phyloP scores from a whole-genome alignment of 2,113 vertebrate genomes.

The Gorsachius goisagi region DNA sequence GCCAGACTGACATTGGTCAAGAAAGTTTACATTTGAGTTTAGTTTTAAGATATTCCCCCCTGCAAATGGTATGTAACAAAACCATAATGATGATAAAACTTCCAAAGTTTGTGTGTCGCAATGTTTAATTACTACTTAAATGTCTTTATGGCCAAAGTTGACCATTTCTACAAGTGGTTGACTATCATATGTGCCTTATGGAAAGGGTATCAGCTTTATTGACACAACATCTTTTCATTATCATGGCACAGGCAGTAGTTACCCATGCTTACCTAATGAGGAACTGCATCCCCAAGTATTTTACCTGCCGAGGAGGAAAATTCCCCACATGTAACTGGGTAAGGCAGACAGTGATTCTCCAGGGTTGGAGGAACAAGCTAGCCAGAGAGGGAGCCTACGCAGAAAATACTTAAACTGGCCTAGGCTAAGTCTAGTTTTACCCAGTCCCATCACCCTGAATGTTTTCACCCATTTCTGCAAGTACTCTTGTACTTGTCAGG shows the following conservation, averaged over 20 bases:
- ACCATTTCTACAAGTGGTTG: not conserved
- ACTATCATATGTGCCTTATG: not conserved
- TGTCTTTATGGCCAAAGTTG: not conserved
- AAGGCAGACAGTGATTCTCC: not conserved
- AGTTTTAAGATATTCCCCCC: conserved; percentile 4
- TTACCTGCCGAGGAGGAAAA: not conserved
- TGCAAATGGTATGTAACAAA: not conserved
- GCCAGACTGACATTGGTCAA: conserved; percentile 70
- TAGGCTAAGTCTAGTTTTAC: not conserved
- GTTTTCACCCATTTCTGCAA: not conserved
- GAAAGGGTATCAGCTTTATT: conserved; percentile 6
- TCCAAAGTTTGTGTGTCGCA: not conserved
- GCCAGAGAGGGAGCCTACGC: not conserved
- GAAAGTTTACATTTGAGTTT: conserved; percentile 67
- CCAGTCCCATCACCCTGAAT: not conserved
- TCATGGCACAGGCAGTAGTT: conserved; percentile 2
- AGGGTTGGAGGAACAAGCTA: not conserved
- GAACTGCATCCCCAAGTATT: not conserved
- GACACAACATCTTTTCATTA: conserved; percentile 34
- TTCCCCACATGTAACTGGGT: not conserved
- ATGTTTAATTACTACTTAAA: conserved; percentile 10
- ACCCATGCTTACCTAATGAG: not conserved
- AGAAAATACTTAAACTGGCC: not conserved
- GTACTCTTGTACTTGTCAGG: not conserved
- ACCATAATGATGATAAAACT: not conserved